Base-by-base conservation (phyloP, 1,140 invertebrate genomes). In the Aethina tumida region DNA sequence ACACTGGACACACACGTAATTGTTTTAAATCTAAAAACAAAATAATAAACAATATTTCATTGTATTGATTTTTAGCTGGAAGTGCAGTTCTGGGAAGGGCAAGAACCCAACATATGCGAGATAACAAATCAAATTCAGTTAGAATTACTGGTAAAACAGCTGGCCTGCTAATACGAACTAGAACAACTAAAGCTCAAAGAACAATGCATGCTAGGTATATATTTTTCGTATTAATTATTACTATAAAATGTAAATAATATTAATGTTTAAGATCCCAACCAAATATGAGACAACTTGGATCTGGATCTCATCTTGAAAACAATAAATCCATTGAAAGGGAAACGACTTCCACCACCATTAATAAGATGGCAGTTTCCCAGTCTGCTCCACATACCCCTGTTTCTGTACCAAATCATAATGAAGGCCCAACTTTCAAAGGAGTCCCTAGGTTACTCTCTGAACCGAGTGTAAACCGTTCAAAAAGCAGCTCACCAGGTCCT, bases 81-180 rank as follows among this genome's bases (percentile, higher is more conserved):
- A 55, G 50, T 41, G 39, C 52, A 17, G 47, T 52, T n/a, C 35
- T 56, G 7, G 63, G 65, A 41, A 41, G 59, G 54, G 58, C 52
- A 49, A 62, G 37, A 59, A 65, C 42, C 41, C 68, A 48, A 61
- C 65, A 41, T 49, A 65, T 33, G 60, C 59, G 46, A 55, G 62
- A 50, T 44, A 53, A 27, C 41, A 69, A 66, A 4, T 70, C 69
- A 43, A 70, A 67, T 41, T 70, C 68, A 1, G 67, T 71, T 47
- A 59, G 68, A 8, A 53, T 70, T 1, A 63, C 67, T 1, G 63
- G 56, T 49, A 61, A 41, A 31, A 56, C 41, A 39, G 57, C 38
- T 5, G 43, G 49, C 2, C 66, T 67, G 52, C 67, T 66, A 10
- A 62, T 69, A 8, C 46, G 68, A 3, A 52, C 68, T 12, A 71